Evolutionary conservation across 1,140 invertebrate genomes (phyloP).

Genomic region (Trigoniulus corallinus): DNA sequence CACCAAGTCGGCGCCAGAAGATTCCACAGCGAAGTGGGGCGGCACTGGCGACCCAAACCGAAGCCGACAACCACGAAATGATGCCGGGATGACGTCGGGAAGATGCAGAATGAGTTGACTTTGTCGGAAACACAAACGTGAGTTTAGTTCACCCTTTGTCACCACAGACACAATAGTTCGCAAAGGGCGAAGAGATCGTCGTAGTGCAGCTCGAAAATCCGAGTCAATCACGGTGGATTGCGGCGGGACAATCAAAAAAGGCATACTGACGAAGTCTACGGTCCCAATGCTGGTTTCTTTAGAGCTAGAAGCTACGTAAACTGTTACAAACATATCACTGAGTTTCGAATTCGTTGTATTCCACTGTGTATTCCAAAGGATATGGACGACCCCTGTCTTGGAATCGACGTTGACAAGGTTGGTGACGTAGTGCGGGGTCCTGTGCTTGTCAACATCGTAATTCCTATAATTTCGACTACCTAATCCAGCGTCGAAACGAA

Average conservation of each 20-base stretch:
- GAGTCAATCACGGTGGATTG: too few relatives aligned
- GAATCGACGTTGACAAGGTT: conserved; percentile 55
- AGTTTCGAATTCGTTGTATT: not conserved
- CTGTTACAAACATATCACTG: not conserved
- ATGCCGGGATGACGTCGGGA: not conserved
- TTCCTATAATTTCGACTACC: conserved; percentile 10
- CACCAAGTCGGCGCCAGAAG: conserved; percentile 58
- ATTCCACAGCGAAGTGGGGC: conserved; percentile 36
- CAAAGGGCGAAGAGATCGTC: not conserved
- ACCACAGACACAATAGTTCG: not conserved
- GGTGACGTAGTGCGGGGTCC: conserved; percentile 61
- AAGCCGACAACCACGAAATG: not conserved
- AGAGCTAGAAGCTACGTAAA: not conserved
- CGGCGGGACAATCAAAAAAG: not conserved
- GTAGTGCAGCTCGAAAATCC: too few relatives aligned
- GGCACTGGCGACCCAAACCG: not conserved
- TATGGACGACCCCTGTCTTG: conserved; percentile 49
- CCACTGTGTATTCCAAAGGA: conserved; percentile 32
- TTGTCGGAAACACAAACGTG: not conserved
- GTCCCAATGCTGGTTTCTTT: not conserved
- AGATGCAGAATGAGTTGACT: not conserved
- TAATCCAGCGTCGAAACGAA: not conserved
- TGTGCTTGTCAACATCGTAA: conserved; percentile 55
- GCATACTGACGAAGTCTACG: not conserved
- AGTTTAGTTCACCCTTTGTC: not conserved